Evolutionary conservation across 2,113 vertebrate genomes (phyloP).

Genomic region (Oryzias melastigma): DNA sequence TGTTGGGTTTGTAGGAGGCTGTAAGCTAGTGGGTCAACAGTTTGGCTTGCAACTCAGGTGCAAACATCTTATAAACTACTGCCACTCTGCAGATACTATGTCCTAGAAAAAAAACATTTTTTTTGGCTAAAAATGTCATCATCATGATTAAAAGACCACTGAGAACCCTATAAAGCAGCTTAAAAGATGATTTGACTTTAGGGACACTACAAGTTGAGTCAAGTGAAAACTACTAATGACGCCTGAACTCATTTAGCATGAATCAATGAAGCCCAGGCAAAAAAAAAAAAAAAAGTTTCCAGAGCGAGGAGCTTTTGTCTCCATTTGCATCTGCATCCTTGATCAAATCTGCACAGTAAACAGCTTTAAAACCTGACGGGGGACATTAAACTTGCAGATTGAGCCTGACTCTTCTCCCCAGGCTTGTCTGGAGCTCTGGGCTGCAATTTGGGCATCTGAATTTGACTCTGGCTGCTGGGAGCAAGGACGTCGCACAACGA

Average conservation of each 20-base stretch:
- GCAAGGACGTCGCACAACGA: conserved; percentile 72
- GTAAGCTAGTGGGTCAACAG: no score
- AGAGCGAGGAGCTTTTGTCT: conserved; percentile 62
- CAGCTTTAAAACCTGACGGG: conserved; percentile 75
- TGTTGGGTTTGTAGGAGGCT: no score
- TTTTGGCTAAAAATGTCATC: no score
- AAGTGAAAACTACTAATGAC: conserved; percentile 65
- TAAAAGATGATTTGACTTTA: conserved; percentile 14
- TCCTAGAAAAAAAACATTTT: no score
- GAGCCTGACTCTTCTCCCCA: conserved; percentile 52
- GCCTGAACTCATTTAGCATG: conserved; percentile 67
- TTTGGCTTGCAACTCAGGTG: no score
- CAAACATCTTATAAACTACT: no score
- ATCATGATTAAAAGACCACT: no score
- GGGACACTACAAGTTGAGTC: conserved; percentile 58
- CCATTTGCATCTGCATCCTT: conserved; percentile 74
- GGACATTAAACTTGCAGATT: conserved; percentile 78
- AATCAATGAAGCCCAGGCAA: conserved; percentile 68
- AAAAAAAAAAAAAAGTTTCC: conserved; percentile 53
- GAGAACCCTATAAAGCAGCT: no score
- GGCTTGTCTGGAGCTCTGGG: conserved; percentile 53
- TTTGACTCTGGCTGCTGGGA: conserved; percentile 65
- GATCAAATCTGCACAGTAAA: conserved; percentile 78
- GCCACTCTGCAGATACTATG: no score
- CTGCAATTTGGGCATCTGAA: conserved; percentile 46